Evolutionary conservation across 2,888 invertebrate species (phyloP).

Genomic region (Loripinus fragilis): DNA sequence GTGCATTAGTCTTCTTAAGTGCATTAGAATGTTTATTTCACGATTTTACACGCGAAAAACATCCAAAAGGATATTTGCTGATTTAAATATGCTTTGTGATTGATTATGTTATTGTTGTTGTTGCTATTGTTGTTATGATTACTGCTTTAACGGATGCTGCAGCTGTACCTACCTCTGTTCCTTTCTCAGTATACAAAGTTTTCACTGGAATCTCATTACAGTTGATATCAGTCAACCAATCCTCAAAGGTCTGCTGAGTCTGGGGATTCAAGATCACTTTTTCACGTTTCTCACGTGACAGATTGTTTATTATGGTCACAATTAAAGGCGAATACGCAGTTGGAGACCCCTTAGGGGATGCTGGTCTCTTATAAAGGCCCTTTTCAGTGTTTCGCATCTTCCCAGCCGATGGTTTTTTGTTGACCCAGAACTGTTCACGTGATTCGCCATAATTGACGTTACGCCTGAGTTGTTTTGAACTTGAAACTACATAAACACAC

Average conservation of each 20-base stretch:
- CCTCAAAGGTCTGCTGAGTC: conserved; percentile 97
- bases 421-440: conserved; percentile 72
- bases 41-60: too few relatives aligned
- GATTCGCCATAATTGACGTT: conserved; percentile 74
- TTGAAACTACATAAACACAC: conserved; percentile 96
- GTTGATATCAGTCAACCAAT: conserved; percentile 93
- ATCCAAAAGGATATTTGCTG: too few relatives aligned
- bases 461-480: conserved; percentile 86
- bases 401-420: conserved; percentile 60
- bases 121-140: too few relatives aligned
- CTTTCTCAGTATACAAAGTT: conserved; percentile 95
- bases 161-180: conserved; percentile 91
- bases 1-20: too few relatives aligned
- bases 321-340: conserved; percentile 87
- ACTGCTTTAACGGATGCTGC: too few relatives aligned
- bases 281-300: conserved; percentile 90
- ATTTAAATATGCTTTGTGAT: too few relatives aligned
- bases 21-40: too few relatives aligned
- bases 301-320: conserved; percentile 95
- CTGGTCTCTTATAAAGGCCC: conserved; percentile 63
- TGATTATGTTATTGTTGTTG: too few relatives aligned
- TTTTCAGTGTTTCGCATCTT: conserved; percentile 67
- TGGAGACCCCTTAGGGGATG: conserved; percentile 49
- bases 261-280: conserved; percentile 93
- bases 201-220: conserved; percentile 86